A percentile compares a stretch with the other conserved stretches of the same genome.
These are phyloP conservation scores for Suricata suricatta DNA, from an alignment of 2,113 vertebrate species.

Conservation along the genomic window DNA sequence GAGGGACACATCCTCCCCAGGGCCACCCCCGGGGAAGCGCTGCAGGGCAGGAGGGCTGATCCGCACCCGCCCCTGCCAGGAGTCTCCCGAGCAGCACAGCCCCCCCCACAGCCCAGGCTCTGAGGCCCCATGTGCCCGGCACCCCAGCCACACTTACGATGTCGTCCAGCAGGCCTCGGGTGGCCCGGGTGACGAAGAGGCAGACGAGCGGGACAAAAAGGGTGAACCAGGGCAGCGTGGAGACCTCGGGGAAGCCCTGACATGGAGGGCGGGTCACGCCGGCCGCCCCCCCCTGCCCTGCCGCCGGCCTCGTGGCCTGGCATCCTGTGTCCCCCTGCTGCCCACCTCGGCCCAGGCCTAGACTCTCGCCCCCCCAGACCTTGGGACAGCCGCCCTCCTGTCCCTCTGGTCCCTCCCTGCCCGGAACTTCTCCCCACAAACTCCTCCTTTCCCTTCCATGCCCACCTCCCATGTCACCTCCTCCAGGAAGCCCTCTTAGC, in stretches of 20 bases:
- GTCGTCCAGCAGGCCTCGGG: conserved; percentile 91
- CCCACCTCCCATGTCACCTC: background rate
- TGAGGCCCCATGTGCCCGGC: fast-evolving
- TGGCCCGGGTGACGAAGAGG: conserved; percentile 88
- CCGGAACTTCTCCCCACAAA: background rate
- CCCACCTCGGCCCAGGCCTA: background rate
- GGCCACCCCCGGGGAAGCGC: background rate
- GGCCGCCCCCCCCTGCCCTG: background rate
- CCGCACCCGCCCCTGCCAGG: no score
- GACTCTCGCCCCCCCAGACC: background rate
- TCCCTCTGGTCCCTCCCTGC: background rate
- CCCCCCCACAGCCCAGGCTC: no score
- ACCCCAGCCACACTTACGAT: conserved; percentile 85
- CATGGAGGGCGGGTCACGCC: background rate
- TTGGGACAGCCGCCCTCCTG: background rate
- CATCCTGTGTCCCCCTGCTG: background rate
- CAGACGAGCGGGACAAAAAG: conserved; percentile 88
- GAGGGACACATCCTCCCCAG: background rate
- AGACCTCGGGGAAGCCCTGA: conserved; percentile 90
- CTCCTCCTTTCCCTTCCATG: background rate
- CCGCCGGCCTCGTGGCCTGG: background rate
- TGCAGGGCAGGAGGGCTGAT: background rate
- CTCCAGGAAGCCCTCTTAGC: background rate
- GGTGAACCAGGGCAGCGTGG: conserved; percentile 94
- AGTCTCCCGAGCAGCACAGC: no score